Conservation (phyloP, 2,888 invertebrate genomes). For the Drosophila incognita region DNA sequence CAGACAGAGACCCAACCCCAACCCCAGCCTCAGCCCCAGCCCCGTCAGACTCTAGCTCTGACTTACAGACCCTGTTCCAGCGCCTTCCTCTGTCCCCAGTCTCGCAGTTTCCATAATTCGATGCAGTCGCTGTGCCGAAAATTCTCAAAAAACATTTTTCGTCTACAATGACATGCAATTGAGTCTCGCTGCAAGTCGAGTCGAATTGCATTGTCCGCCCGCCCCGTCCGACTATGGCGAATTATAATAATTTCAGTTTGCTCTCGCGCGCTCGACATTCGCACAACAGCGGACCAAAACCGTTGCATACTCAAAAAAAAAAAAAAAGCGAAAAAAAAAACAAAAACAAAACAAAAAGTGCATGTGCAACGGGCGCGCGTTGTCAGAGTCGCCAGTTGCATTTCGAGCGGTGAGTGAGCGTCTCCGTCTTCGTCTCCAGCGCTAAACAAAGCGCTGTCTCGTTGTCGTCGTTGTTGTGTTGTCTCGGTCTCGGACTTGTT, state of each 20-base stretch:
- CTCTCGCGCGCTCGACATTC: constrained; percentile 71
- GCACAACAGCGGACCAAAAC: constrained; percentile 60
- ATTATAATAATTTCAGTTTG: constrained; percentile 69
- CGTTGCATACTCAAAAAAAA: constrained; percentile 39
- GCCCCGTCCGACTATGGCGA: constrained; percentile 36
- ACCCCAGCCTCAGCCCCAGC: constrained; percentile 24
- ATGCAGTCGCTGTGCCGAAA: constrained; percentile 62
- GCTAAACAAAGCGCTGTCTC: constrained; percentile 61
- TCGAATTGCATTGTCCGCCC: constrained; percentile 59
- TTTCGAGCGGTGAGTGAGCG: constrained; percentile 81
- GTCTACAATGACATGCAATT: constrained; percentile 79
- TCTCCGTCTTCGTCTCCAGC: constrained; percentile 69
- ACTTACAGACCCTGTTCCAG: constrained; percentile 29
- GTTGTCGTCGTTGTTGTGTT: constrained; percentile 15
- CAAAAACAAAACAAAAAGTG: constrained; percentile 69
- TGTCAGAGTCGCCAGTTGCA: constrained; percentile 76
- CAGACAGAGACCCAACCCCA: constrained; percentile 68
- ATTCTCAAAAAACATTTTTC: constrained; percentile 59
- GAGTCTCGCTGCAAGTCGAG: constrained; percentile 67
- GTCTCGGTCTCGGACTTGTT: constrained; percentile 65
- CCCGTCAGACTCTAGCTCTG: constrained; percentile 17
- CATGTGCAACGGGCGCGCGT: constrained; percentile 82
- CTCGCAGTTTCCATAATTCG: constrained; percentile 27
- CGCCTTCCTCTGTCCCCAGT: constrained; percentile 7
- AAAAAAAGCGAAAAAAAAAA: constrained; percentile 38